phyloP scores from a whole-genome alignment of 2,888 invertebrate species.

The Andrena hattorfiana region DNA sequence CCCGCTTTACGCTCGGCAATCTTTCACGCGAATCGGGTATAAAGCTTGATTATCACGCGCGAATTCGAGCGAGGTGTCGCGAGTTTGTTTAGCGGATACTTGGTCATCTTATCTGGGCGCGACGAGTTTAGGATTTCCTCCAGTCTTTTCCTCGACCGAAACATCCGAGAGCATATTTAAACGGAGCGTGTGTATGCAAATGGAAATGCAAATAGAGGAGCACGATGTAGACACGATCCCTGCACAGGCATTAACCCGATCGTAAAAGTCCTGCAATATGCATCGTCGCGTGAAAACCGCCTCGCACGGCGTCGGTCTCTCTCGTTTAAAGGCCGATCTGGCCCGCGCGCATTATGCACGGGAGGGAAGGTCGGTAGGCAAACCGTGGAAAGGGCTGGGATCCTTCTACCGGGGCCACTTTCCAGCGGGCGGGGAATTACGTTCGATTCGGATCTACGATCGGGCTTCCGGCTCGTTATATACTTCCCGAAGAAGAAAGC shows the following conservation, averaged over 20 bases:
- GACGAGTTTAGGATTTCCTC: too few species aligned
- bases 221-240: conserved; percentile 21
- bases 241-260: conserved; percentile 37
- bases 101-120: too few species aligned
- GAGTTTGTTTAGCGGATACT: not conserved
- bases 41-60: not conserved
- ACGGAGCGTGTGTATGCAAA: conserved; percentile 45
- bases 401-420: not conserved
- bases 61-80: not conserved
- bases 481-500: conserved; percentile 41
- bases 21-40: conserved; percentile 21
- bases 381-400: not conserved
- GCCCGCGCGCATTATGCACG: not conserved
- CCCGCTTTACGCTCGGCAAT: conserved; percentile 19
- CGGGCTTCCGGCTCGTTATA: conserved; percentile 36
- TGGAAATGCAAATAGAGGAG: conserved; percentile 35
- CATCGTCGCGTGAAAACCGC: conserved; percentile 63
- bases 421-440: not conserved
- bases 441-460: conserved; percentile 13
- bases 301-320: conserved; percentile 16
- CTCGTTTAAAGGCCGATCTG: conserved; percentile 51
- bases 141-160: too few species aligned
- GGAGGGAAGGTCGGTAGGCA: conserved; percentile 5
- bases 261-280: conserved; percentile 38
- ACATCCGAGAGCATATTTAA: not conserved